phyloP scores from a whole-genome alignment of 1,140 invertebrate genomes.

The Meloidogyne floridensis region DNA sequence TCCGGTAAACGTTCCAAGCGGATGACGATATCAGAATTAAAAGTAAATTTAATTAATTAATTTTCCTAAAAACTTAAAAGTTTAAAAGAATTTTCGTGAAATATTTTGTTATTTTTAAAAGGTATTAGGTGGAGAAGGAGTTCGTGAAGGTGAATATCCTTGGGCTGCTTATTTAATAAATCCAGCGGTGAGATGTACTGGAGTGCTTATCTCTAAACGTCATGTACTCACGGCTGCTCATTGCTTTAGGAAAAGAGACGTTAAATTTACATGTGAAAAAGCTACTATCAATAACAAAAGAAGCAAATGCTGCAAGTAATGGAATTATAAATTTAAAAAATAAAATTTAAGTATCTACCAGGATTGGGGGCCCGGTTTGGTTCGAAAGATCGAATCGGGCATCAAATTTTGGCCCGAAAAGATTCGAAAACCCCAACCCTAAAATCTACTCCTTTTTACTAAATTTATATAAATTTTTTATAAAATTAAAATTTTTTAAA shows the following conservation, averaged over 20 bases:
- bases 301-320: not conserved
- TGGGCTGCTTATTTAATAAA: constrained; percentile 15
- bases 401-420: too few species aligned
- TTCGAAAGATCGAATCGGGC: too few species aligned
- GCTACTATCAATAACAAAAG: not conserved
- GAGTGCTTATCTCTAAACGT: constrained; percentile 7
- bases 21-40: constrained; percentile 4
- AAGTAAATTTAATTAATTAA: not conserved
- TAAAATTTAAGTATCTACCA: too few species aligned
- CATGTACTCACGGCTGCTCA: constrained; percentile 25
- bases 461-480: too few species aligned
- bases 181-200: constrained; percentile 2
- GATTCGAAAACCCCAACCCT: too few species aligned
- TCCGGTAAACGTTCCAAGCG: not conserved
- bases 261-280: not conserved
- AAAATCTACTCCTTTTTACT: too few species aligned
- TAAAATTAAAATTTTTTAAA: not conserved
- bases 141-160: constrained; percentile 10
- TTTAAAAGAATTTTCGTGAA: too few species aligned
- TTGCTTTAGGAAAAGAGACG: constrained; percentile 16
- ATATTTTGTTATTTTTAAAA: not conserved
- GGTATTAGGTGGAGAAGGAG: constrained; percentile 11
- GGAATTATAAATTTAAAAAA: too few species aligned
- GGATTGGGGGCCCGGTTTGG: too few species aligned
- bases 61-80: too few species aligned